Conservation (phyloP, 35 echinoderm and acorn worm species). For the Ptychodera flava region DNA sequence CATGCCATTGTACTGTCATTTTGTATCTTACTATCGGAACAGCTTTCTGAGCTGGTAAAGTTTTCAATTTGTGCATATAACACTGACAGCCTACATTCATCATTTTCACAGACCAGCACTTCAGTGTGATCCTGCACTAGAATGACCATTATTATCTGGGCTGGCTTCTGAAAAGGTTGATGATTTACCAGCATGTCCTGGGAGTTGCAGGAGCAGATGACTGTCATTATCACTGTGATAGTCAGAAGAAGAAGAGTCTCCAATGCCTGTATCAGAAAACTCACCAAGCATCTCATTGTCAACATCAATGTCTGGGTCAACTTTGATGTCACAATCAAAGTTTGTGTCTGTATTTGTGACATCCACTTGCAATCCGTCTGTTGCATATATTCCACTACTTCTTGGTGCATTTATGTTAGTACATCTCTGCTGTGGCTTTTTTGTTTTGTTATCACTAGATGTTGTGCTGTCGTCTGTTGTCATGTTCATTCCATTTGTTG, state of each 20-base stretch:
- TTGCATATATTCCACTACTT: background rate
- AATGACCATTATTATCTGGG: too few relatives aligned
- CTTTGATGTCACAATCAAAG: background rate
- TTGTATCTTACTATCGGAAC: too few relatives aligned
- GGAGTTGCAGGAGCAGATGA: background rate
- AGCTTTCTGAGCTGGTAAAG: too few relatives aligned
- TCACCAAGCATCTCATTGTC: background rate
- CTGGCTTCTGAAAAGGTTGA: too few relatives aligned
- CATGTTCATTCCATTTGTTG: background rate
- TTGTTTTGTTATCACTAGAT: background rate
- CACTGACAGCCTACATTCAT: too few relatives aligned
- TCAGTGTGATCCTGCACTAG: too few relatives aligned
- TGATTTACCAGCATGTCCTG: too few relatives aligned
- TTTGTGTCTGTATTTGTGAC: background rate
- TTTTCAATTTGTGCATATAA: too few relatives aligned
- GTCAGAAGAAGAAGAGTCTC: background rate
- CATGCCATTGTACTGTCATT: too few relatives aligned
- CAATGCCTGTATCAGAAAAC: background rate
- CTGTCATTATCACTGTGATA: background rate
- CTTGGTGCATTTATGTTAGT: background rate
- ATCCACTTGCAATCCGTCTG: background rate
- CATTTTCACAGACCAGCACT: too few relatives aligned
- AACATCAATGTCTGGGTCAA: background rate
- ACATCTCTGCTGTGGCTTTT: too few relatives aligned
- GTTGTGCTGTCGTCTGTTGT: background rate